Conservation (phyloP, 2,797 vertebrate species). For the Limosa lapponica region DNA sequence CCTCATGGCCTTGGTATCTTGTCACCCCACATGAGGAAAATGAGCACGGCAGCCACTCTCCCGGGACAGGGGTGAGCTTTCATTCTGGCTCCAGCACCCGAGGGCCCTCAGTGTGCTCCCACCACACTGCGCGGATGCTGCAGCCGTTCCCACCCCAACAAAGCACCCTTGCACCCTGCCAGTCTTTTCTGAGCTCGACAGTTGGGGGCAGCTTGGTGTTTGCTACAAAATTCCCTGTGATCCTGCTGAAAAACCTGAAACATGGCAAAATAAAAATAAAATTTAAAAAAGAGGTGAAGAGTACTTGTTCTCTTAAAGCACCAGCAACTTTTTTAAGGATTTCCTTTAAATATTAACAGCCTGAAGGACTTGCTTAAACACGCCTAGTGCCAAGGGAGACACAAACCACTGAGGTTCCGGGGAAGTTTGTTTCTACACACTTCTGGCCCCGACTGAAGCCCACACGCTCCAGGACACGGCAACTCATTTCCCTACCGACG, state of each 20-base stretch:
- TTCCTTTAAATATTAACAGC: background rate
- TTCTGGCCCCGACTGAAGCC: background rate
- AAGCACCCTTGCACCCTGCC: background rate
- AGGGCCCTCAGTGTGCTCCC: background rate
- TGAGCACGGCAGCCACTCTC: background rate
- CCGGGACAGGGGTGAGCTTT: background rate
- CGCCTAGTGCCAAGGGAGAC: background rate
- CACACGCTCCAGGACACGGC: background rate
- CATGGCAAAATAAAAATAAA: fast-evolving
- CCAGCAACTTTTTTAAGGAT: background rate
- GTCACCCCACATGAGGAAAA: background rate
- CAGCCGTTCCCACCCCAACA: background rate
- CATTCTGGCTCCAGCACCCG: background rate
- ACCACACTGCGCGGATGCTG: background rate
- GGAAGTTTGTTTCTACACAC: background rate
- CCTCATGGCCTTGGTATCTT: background rate
- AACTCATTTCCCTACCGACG: background rate
- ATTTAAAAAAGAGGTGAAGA: background rate
- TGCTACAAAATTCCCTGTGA: background rate
- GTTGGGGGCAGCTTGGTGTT: background rate
- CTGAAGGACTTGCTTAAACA: background rate
- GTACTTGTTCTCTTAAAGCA: background rate
- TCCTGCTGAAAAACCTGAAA: background rate
- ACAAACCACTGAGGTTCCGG: background rate
- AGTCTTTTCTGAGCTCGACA: background rate